These are phyloP conservation scores for Xanthia icteritia DNA, from an alignment of 2,888 invertebrate species.

Conservation along the genomic window DNA sequence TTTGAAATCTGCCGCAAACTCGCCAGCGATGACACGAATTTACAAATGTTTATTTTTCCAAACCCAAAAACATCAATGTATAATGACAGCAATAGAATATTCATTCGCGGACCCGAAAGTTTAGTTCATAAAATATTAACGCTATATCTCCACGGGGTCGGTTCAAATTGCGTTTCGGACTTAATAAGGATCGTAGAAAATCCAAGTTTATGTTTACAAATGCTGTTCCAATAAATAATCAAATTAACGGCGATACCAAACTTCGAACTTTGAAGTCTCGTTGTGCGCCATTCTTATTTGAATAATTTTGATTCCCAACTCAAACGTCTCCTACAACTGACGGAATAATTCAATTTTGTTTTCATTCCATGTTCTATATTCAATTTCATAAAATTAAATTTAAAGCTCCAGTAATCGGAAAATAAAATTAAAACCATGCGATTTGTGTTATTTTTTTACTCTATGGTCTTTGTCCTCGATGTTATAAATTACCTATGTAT, in stretches of 20 bases:
- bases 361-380: conserved; percentile 44
- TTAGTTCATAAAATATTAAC: conserved; percentile 77
- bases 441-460: conserved; percentile 21
- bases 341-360: conserved; percentile 48
- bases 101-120: conserved; percentile 75
- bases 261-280: conserved; percentile 44
- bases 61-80: conserved; percentile 52
- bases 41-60: conserved; percentile 41
- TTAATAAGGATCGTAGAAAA: conserved; percentile 71
- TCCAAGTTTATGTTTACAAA: conserved; percentile 67
- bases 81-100: conserved; percentile 71
- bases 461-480: conserved; percentile 30
- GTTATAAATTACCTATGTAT: conserved; percentile 32
- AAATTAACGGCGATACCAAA: conserved; percentile 53
- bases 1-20: conserved; percentile 7
- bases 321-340: conserved; percentile 42
- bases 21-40: conserved; percentile 21
- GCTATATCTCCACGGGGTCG: conserved; percentile 68
- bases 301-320: conserved; percentile 62
- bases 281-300: conserved; percentile 42
- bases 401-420: conserved; percentile 11
- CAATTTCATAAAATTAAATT: conserved; percentile 33
- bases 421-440: conserved; percentile 24
- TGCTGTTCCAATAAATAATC: conserved; percentile 63
- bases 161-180: conserved; percentile 67